These are phyloP conservation scores for Leptopilina boulardi DNA, from an alignment of 1,140 invertebrate species.

Conservation along the genomic window DNA sequence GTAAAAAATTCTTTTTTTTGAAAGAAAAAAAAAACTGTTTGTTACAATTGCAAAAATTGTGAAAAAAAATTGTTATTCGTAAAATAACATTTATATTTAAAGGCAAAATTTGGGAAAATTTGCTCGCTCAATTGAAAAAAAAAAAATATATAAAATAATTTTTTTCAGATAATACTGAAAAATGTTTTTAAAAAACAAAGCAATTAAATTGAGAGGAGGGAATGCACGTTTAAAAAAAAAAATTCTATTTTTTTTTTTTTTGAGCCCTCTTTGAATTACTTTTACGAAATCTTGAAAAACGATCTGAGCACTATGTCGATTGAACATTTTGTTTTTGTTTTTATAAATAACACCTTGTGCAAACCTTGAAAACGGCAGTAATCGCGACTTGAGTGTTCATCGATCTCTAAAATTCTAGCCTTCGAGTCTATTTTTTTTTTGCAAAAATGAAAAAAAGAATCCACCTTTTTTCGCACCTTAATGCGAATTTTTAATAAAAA, in stretches of 20 bases:
- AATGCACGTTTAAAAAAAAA: constrained; percentile 50
- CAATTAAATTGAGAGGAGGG: constrained; percentile 39
- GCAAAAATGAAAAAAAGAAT: not conserved
- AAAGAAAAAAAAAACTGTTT: too few relatives aligned
- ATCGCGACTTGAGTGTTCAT: constrained; percentile 52
- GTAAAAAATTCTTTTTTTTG: too few relatives aligned
- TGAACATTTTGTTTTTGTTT: not conserved
- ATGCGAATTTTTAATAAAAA: too few relatives aligned
- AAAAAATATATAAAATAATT: too few relatives aligned
- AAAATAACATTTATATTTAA: too few relatives aligned
- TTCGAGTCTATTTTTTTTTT: constrained; percentile 26
- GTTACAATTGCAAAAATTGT: too few relatives aligned
- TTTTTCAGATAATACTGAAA: too few relatives aligned
- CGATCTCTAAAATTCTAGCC: constrained; percentile 34
- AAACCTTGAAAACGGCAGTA: constrained; percentile 62
- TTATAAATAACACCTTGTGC: constrained; percentile 32
- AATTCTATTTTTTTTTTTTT: not conserved
- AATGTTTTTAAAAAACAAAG: not conserved
- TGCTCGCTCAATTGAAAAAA: too few relatives aligned
- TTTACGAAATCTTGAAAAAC: not conserved
- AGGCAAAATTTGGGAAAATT: too few relatives aligned
- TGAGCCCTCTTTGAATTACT: not conserved
- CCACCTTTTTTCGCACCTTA: too few relatives aligned
- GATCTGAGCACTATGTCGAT: constrained; percentile 19
- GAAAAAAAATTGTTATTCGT: too few relatives aligned